Percentiles rank a stretch among this genome's conserved stretches.
Evolutionary conservation across 2,797 vertebrate species (phyloP).

Genomic region (Acanthopagrus latus): DNA sequence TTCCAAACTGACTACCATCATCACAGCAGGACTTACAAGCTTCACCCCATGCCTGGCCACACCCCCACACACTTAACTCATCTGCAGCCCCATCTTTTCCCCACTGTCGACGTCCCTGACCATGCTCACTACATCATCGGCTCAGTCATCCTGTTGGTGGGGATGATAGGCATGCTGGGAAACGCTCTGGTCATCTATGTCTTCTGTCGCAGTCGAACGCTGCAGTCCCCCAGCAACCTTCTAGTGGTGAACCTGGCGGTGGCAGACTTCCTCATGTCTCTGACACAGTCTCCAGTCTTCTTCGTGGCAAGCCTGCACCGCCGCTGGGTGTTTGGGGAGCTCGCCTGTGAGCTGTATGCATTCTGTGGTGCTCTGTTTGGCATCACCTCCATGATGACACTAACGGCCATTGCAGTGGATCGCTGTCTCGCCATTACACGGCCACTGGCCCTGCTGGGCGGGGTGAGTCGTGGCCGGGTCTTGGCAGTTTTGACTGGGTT

Average conservation of each 20-base stretch:
- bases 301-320: slow-evolving; percentile 89
- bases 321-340: slow-evolving; percentile 90
- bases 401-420: slow-evolving; percentile 89
- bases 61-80: not conserved
- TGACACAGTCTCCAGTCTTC: slow-evolving; percentile 90
- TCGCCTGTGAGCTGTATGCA: slow-evolving; percentile 85
- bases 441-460: slow-evolving; percentile 54
- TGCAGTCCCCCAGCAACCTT: slow-evolving; percentile 88
- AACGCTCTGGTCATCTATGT: slow-evolving; percentile 90
- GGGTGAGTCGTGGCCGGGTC: slow-evolving; percentile 48
- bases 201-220: slow-evolving; percentile 87
- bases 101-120: slow-evolving; percentile 74
- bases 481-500: slow-evolving; percentile 85
- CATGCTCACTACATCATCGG: slow-evolving; percentile 90
- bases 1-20: not conserved
- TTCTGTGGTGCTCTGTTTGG: slow-evolving; percentile 88
- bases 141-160: slow-evolving; percentile 87
- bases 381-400: slow-evolving; percentile 93
- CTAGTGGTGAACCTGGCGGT: slow-evolving; percentile 90
- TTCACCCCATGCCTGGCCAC: not conserved
- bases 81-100: slow-evolving; percentile 18
- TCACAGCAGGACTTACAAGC: not conserved
- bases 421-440: slow-evolving; percentile 79
- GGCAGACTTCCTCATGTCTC: slow-evolving; percentile 91
- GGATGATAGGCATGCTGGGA: slow-evolving; percentile 88